Base-by-base conservation (phyloP, 2,113 vertebrate species). In the Catharus fuscescens region DNA sequence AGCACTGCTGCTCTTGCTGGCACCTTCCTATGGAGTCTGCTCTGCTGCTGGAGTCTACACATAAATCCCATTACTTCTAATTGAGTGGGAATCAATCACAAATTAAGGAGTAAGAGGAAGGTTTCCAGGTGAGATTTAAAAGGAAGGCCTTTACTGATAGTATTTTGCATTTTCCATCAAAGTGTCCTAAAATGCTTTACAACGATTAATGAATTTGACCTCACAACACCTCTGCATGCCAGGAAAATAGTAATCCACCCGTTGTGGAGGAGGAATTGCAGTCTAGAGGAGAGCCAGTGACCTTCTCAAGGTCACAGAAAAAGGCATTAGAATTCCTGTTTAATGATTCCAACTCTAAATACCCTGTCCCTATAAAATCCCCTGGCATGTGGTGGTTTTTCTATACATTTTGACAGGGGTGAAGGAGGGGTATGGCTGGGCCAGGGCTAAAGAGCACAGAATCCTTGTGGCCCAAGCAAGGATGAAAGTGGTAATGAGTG, bases 91-190 rank as follows among this genome's bases (percentile, higher is more conserved):
- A 92, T 95, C 79, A 79, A 45, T 88, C 65, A 42, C 62, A 70
- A 79, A 84, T 86, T 81, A 70, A 78, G 78, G 60, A 52, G 52
- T 42, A 34, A 73, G 42, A 69, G 83, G 62, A 92, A 88, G 54
- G 77, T 71, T 97, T 96, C 91, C 79, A 92, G 82, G 62, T 87
- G 85, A 93, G 69, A 47, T 45, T 87, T 94, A 89, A 94, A 59
- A 54, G 69, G 21, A 81, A 81, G 45, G 42, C 31, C 86, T 82
- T 72, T 70, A 71, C 47, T 84, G 87, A 93, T 92, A 87, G 23
- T 81, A 86, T 92, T 93, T 94, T 93, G 81, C 45, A 16, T 73
- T 95, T 93, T 77, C 78, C 48, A 52, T 80, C 80, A 60, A 73
- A 72, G 31, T 47, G 23, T 86, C 76, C 54, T 81, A 34, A 44